Evolutionary conservation across 2,113 vertebrate species (phyloP), one percentile per base, ranked within the genome.

Genomic region (Hippotragus niger): DNA sequence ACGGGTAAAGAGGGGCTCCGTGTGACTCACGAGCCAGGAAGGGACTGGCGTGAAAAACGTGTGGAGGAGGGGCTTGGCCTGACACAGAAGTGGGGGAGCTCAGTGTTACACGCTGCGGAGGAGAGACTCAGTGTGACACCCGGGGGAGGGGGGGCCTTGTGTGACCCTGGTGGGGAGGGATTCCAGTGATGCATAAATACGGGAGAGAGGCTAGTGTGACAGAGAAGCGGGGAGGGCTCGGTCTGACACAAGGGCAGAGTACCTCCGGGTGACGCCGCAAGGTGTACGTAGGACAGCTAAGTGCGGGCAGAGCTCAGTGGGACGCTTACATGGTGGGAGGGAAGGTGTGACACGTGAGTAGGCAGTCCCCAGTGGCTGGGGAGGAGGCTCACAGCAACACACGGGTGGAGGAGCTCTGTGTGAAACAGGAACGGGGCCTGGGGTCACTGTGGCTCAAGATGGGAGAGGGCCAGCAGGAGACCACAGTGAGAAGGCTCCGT

Each of bases 61-160:
- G 36, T 6, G 2, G 19, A 14, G 9, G 55, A 47, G 13, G 14
- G 31, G 74, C 31, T 29, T 31, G 16, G 74, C 6, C 8, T 50
- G 23, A 50, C 33, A 45, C 82, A 11, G 1, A 33, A 12, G 45
- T 15, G 15, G 55, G 50, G 50, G 33, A 14, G 29, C 47, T 31
- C 47, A 10, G 13, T 29, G 33, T 40, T n/a, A 40, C 14, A 71
- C n/a, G 11, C 10, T 2, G 8, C 27, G 8, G 7, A 29, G 19
- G 12, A 89, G 14, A 9, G n/a, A 17, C 6, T 23, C 25, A 12
- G 0, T 2, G 31, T 2, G 50, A 53, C 31, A 14, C 31, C 1
- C 7, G 1, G 9, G 33, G 5, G n/a, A n/a, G 0, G 9, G 25
- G 5, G 17, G 60, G 17, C 2, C 17, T 6, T 2, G 6, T 17